Evolutionary conservation across 2,888 invertebrate species (phyloP).

Genomic region (Ommatoiulus sabulosus): DNA sequence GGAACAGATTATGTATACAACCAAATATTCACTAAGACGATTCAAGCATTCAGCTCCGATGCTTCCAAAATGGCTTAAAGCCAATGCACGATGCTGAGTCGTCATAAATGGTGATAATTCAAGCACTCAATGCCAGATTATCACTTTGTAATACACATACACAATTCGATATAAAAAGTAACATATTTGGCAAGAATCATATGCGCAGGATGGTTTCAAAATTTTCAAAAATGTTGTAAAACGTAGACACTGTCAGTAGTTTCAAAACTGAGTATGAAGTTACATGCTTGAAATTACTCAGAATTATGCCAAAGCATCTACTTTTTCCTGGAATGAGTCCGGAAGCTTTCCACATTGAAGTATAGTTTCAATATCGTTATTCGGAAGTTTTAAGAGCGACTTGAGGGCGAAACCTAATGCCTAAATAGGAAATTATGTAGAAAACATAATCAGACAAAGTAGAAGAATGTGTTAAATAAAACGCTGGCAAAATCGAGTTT

Average conservation of each 20-base stretch:
- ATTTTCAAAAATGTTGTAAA: neutral
- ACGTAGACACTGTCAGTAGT: neutral
- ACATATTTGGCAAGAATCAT: neutral
- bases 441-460: neutral
- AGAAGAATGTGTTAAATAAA: too few relatives aligned
- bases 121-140: slow-evolving; percentile 19
- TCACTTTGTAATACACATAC: slow-evolving; percentile 2
- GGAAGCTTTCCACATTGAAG: neutral
- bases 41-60: neutral
- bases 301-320: slow-evolving; percentile 13
- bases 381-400: neutral
- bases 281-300: neutral
- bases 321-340: slow-evolving; percentile 19
- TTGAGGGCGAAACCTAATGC: slow-evolving; percentile 19
- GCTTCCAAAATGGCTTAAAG: neutral
- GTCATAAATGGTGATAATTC: neutral
- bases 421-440: neutral
- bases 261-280: slow-evolving; percentile 9
- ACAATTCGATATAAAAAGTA: neutral
- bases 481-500: too few relatives aligned
- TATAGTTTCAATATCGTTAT: neutral
- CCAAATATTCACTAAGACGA: too few relatives aligned
- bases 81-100: neutral
- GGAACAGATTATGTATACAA: neutral
- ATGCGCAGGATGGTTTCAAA: neutral